Conservation (phyloP, 1,140 invertebrate species). For the Lineus longissimus region DNA sequence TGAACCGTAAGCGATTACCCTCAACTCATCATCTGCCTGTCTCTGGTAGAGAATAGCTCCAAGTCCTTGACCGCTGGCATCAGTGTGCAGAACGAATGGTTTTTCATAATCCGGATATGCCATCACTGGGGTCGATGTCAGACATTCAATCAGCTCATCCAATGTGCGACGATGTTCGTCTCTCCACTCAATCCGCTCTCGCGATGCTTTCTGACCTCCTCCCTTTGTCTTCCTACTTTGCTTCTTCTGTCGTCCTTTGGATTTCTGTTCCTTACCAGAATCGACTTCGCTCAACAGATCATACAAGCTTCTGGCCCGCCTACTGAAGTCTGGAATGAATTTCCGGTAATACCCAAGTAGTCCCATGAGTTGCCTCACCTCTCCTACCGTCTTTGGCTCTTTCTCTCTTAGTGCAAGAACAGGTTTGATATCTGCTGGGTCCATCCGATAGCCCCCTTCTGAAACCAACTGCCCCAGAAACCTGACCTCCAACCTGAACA, state of each 20-base stretch:
- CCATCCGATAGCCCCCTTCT: constrained; percentile 33
- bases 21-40: constrained; percentile 12
- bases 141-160: constrained; percentile 28
- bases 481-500: neutral
- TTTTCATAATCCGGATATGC: too few species aligned
- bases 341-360: constrained; percentile 49
- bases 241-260: constrained; percentile 1
- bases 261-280: constrained; percentile 21
- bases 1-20: constrained; percentile 28
- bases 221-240: constrained; percentile 8
- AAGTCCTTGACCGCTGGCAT: too few species aligned
- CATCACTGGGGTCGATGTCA: too few species aligned
- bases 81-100: too few species aligned
- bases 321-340: constrained; percentile 47
- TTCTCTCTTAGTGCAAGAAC: constrained; percentile 48
- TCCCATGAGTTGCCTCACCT: constrained; percentile 54
- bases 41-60: constrained; percentile 52
- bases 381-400: constrained; percentile 33
- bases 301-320: constrained; percentile 9
- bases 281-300: too few species aligned
- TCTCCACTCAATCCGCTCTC: constrained; percentile 10
- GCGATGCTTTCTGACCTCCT: constrained; percentile 11
- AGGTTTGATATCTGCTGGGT: constrained; percentile 48
- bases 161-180: constrained; percentile 9
- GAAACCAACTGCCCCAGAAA: neutral